Conservation (phyloP, 2,113 vertebrate species). For the Eulacestoma nigropectus region DNA sequence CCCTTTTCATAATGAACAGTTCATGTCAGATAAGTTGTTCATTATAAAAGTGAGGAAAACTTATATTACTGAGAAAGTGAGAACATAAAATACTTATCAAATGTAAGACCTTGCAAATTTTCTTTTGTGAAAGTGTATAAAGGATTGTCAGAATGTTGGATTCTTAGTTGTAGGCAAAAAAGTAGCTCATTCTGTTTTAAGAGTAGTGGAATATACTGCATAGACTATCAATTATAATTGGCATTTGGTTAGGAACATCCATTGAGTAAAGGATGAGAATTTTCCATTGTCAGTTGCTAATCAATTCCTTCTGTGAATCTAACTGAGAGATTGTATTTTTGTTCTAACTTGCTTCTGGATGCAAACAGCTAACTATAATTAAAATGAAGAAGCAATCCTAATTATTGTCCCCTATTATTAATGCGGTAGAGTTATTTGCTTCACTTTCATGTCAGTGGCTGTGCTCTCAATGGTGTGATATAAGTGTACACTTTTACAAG, state of each 20-base stretch:
- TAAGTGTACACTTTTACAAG: not conserved
- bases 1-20: not conserved
- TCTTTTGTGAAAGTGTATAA: not conserved
- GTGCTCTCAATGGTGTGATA: not conserved
- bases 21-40: not conserved
- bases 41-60: not conserved
- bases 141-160: not conserved
- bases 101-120: not conserved
- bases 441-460: not conserved
- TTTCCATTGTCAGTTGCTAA: not conserved
- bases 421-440: not conserved
- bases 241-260: slow-evolving; percentile 21
- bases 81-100: not conserved
- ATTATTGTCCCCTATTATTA: not conserved
- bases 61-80: not conserved
- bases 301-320: slow-evolving; percentile 15
- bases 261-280: not conserved
- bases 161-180: not conserved
- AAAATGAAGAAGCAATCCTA: not conserved
- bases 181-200: not conserved
- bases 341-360: not conserved
- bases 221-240: slow-evolving; percentile 39
- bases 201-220: not conserved
- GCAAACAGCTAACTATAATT: not conserved
- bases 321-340: not conserved